phyloP scores from a whole-genome alignment of 2,888 invertebrate species.

The Oscheius sp. region DNA sequence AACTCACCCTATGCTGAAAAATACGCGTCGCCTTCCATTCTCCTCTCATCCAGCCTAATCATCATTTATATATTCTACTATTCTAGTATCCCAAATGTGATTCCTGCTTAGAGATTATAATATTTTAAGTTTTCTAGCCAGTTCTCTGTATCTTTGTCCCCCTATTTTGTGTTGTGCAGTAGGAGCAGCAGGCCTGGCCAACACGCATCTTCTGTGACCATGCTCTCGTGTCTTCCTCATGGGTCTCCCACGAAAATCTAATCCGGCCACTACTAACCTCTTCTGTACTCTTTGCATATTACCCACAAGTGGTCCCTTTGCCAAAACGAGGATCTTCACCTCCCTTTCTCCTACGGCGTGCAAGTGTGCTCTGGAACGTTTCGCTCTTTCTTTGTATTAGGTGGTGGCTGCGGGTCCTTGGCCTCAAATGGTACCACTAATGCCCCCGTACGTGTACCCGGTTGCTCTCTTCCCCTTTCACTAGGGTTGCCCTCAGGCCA shows the following conservation, averaged over 20 bases:
- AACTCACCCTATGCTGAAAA: slow-evolving; percentile 2
- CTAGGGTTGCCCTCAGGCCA: slow-evolving; percentile 18
- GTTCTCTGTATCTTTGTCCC: slow-evolving; percentile 11
- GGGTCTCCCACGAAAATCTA: slow-evolving; percentile 4
- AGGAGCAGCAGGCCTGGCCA: slow-evolving; percentile 20
- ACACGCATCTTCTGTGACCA: background rate
- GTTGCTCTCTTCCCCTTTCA: slow-evolving; percentile 13
- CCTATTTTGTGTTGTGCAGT: slow-evolving; percentile 23
- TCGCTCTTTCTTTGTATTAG: slow-evolving; percentile 12
- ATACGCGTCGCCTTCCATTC: slow-evolving; percentile 30
- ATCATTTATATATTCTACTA: slow-evolving; percentile 17
- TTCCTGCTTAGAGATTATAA: slow-evolving; percentile 26
- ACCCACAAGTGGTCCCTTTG: background rate
- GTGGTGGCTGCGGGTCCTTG: slow-evolving; percentile 14
- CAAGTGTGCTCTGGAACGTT: slow-evolving; percentile 26
- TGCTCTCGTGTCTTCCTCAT: slow-evolving; percentile 18
- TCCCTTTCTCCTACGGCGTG: slow-evolving; percentile 24
- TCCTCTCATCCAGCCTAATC: background rate
- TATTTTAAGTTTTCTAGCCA: background rate
- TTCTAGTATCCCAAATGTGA: slow-evolving; percentile 29
- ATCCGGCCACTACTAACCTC: slow-evolving; percentile 31
- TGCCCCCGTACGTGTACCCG: slow-evolving; percentile 29
- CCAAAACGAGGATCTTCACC: slow-evolving; percentile 30
- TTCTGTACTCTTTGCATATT: slow-evolving; percentile 33
- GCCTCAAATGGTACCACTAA: slow-evolving; percentile 7